Evolutionary conservation across 92 coral and sea anemone species (phyloP), one percentile per base, ranked within the genome.

Genomic region (Zoanthus gigantus): DNA sequence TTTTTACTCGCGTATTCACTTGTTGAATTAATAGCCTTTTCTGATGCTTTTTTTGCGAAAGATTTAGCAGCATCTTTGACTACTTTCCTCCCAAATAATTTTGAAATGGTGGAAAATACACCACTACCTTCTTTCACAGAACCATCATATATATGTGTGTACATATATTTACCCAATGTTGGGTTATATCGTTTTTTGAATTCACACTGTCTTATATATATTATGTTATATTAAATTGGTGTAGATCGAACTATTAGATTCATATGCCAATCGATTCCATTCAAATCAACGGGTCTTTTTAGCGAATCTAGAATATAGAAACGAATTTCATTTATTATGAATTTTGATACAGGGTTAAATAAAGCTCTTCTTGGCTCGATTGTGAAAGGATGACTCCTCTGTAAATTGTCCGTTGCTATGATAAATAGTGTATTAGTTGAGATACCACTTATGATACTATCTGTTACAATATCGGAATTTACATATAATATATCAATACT

Each of bases 221-320:
- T 60, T 60, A 60, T 11, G 18, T 60, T 60, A 60, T 7, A 60
- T 15, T 60, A 60, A 13, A 60, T 0, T 60, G 29, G 67, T 0
- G 67, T 60, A 13, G 67, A 60, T 60, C 67, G 18, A 0, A 60
- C 18, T 2, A 60, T 60, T 13, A 60, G 23, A 60, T 60, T 60
- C 67, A 60, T 60, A 77, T 77, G 72, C 83, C 83, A 77, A 44
- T 77, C 83, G 13, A 77, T 56, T 0, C 83, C 83, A 28, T 77
- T 72, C 0, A 72, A 23, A 72, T 72, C 44, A 0, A 83, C 18
- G 0, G 79, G 87, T 65, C 87, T 31, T 14, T 76, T 45, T 42
- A 83, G 12, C 10, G 79, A 83, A 50, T 83, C 79, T 7, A 50
- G 2, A 0, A 83, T 42, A 11, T 83, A 67, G 81, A 83, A 83